Conservation (phyloP, 1,140 invertebrate species). For the Metaphire vulgaris region DNA sequence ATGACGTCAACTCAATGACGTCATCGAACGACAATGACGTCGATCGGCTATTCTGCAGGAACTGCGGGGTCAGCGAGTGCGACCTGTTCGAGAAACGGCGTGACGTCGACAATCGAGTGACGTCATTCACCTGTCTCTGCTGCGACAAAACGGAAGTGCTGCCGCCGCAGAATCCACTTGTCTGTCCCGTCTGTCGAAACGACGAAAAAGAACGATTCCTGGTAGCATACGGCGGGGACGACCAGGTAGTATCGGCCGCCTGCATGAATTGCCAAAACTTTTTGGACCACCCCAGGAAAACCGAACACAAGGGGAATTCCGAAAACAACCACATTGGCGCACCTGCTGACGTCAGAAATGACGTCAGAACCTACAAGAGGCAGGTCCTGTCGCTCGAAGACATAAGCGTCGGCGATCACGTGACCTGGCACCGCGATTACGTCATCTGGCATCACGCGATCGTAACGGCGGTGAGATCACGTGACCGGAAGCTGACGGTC, state of each 20-base stretch:
- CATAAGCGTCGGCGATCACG: constrained; percentile 13
- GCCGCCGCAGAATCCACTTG: background rate
- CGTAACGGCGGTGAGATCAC: constrained; percentile 6
- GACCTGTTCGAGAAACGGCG: background rate
- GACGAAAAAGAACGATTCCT: background rate
- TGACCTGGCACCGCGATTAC: constrained; percentile 1
- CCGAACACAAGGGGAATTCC: background rate
- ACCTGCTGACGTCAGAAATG: background rate
- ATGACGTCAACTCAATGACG: too few species aligned
- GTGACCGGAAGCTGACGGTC: background rate
- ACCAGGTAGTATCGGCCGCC: background rate
- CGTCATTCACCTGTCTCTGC: background rate
- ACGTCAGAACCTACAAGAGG: background rate
- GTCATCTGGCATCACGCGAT: constrained; percentile 21
- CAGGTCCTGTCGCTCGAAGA: background rate
- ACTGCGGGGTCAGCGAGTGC: background rate
- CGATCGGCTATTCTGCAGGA: too few species aligned
- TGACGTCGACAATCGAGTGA: background rate
- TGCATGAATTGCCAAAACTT: background rate
- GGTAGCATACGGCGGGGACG: background rate
- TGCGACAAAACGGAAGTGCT: background rate
- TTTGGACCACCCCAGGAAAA: background rate
- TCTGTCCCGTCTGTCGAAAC: background rate
- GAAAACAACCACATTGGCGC: background rate
- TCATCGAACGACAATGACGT: too few species aligned